Base-by-base conservation (phyloP, 2,888 invertebrate genomes). In the Agonum fuliginosum region DNA sequence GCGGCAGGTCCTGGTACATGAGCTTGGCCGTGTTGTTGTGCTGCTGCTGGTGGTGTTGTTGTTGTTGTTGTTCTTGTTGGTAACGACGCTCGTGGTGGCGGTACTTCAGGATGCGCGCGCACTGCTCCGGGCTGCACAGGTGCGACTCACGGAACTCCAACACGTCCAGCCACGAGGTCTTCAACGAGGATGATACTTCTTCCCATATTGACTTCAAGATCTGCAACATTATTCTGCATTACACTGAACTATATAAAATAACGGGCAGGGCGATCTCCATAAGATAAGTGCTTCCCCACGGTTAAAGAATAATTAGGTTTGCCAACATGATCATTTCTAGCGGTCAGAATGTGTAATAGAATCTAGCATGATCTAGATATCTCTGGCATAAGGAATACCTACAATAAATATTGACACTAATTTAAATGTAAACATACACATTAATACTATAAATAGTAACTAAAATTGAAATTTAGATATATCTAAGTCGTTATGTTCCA, bases 121-220 rank as follows among this genome's bases (percentile, higher is more conserved):
- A 88, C 80, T 89, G 87, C 67, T 90, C 89, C 0, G 90, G 88
- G 67, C 88, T 87, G 43, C 91, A 89, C 2, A 89, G 84, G 79
- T 89, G 88, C 12, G 87, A 87, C 81, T 89, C 89, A 0, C 93
- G 88, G 84, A 91, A 91, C 48, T 91, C 89, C 46, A 91, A 87
- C 30, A 95, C 91, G 79, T 93, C 93, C 41, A 90, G 86, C 94
- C 94, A 95, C 1, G 88, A 87, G 24, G 89, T 85, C 37, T 87
- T 87, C 79, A 87, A 88, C 12, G 87, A 84, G 71, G 89, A 87
- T 70, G 92, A 90, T 17, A 93, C 89, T 41, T 91, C 89, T 83
- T 94, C 94, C 90, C 93, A 93, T 81, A 95, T 92, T 79, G 92
- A 90, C 78, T 92, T 92, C 87, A 95, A 90, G 83, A 95, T 93